Evolutionary conservation across 2,113 vertebrate species (phyloP), one percentile per base, ranked within the genome.

Genomic region (Phrynosoma platyrhinos): DNA sequence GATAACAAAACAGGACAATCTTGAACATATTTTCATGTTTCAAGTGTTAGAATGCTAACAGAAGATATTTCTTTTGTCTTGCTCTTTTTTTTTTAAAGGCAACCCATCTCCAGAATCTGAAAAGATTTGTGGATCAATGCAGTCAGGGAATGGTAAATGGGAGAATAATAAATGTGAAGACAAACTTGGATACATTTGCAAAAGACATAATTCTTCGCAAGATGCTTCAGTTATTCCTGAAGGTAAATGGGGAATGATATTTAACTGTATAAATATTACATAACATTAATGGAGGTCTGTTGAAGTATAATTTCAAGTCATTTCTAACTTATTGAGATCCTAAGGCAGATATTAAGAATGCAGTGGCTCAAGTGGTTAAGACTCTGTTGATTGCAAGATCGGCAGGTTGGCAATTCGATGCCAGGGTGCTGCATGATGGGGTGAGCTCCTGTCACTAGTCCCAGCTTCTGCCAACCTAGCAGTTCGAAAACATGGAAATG

Each of bases 151-250:
- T 5, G 98, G 98, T 2, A 99, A 98, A 88, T 99, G 99, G 99
- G 98, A 98, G 90, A 98, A 96, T 92, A 91, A 89, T 2, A 16
- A 78, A 2, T 99, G 99, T 92, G 92, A 92, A 66, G 96, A 94
- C 91, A 99, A 98, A 91, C 94, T 97, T 62, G 99, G 98, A 87
- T 99, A 99, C 84, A 98, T 99, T 92, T 99, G 99, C 90, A 97
- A 98, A 74, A 98, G 97, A 92, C 98, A 96, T 89, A 99, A 98
- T 85, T 95, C 94, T 1, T 98, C 97, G n/a, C 79, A 91, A 89
- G 93, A 95, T 87, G 68, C 92, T 58, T 95, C 86, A 72, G 27
- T 88, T 58, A 77, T 92, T n/a, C 21, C 91, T 75, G 90, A 95
- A 88, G 96, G 97, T 97, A 1, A 89, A 81, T 64, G 23, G 76